A percentile compares a stretch with the other conserved stretches of the same genome.
These are phyloP conservation scores for Saturnia pavonia DNA, from an alignment of 2,888 invertebrate species.

Conservation along the genomic window DNA sequence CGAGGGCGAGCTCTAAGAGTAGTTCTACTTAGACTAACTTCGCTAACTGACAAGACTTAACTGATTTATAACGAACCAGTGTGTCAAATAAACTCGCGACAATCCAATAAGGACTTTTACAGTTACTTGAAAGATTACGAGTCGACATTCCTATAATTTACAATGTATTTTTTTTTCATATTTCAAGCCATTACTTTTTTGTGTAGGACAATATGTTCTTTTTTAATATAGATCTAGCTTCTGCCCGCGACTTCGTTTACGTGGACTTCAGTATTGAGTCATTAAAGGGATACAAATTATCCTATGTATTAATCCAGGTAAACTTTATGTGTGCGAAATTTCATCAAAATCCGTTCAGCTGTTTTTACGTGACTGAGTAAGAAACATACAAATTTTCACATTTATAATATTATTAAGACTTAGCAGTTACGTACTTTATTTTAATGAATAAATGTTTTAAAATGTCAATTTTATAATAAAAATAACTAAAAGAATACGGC, in stretches of 20 bases:
- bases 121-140: not conserved
- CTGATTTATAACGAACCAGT: slow-evolving; percentile 23
- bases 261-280: no score
- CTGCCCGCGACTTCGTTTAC: no score
- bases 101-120: not conserved
- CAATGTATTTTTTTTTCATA: not conserved
- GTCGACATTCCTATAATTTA: not conserved
- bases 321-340: no score
- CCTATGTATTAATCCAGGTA: no score
- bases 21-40: slow-evolving; percentile 21
- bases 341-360: no score
- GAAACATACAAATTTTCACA: no score
- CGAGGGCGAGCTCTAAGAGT: slow-evolving; percentile 15
- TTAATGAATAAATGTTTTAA: no score
- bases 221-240: no score
- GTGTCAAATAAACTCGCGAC: not conserved
- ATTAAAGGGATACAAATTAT: no score
- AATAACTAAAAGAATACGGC: not conserved
- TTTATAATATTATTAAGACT: no score
- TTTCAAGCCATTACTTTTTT: not conserved
- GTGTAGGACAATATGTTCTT: not conserved
- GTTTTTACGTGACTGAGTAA: no score
- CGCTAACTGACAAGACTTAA: slow-evolving; percentile 19
- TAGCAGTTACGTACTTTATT: no score
- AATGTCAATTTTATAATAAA: not conserved